A percentile compares a stretch with the other conserved stretches of the same genome.
phyloP scores from a whole-genome alignment of 2,797 vertebrate genomes.

The Dryobates pubescens region DNA sequence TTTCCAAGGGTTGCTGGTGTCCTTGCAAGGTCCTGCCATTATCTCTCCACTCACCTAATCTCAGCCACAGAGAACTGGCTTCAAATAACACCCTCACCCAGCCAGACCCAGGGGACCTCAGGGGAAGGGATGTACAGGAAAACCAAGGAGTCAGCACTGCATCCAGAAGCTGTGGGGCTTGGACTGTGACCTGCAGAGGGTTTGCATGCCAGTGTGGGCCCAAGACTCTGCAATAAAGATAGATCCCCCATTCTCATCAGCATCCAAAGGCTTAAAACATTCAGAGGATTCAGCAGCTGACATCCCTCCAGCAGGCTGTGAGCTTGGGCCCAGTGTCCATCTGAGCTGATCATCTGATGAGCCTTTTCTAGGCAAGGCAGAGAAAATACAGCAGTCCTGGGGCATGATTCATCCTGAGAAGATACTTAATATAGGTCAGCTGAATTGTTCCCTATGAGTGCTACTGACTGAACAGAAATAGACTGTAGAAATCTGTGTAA shows the following conservation, averaged over 20 bases:
- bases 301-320: background rate
- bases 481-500: background rate
- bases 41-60: background rate
- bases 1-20: background rate
- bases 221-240: background rate
- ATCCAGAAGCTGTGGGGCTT: background rate
- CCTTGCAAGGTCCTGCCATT: background rate
- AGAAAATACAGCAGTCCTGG: background rate
- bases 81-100: background rate
- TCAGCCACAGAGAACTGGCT: background rate
- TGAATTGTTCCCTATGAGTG: background rate
- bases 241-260: background rate
- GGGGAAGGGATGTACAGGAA: background rate
- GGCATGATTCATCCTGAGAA: slow-evolving; percentile 8
- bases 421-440: background rate
- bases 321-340: accelerated
- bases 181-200: background rate
- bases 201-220: background rate
- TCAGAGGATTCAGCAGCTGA: background rate
- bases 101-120: too few species aligned
- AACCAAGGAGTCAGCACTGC: background rate
- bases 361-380: background rate
- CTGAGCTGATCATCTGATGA: background rate
- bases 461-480: background rate
- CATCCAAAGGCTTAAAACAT: background rate